Base-by-base conservation (phyloP, 2,888 invertebrate genomes). In the Temnothorax ravouxi region DNA sequence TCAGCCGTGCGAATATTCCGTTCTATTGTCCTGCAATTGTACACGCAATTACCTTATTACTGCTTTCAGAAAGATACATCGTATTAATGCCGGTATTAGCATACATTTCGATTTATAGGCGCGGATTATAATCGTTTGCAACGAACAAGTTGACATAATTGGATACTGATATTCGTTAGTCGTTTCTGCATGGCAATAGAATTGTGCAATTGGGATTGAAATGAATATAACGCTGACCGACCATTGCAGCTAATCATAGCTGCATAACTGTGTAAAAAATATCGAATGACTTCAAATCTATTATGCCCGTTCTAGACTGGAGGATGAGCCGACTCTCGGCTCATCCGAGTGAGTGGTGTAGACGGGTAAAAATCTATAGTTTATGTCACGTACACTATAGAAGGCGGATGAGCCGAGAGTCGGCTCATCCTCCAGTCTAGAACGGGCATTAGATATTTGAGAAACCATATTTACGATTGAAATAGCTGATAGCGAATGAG, bases 371-470 rank as follows among this genome's bases (percentile, higher is more conserved):
- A n/a, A n/a, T n/a, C n/a, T n/a, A n/a, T n/a, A n/a, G n/a, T n/a
- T n/a, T n/a, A n/a, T n/a, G n/a, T n/a, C n/a, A n/a, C n/a, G n/a
- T n/a, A n/a, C n/a, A n/a, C n/a, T n/a, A n/a, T n/a, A n/a, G n/a
- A n/a, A n/a, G n/a, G n/a, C n/a, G n/a, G n/a, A n/a, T n/a, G n/a
- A n/a, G n/a, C n/a, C n/a, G n/a, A n/a, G n/a, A n/a, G n/a, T n/a
- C n/a, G n/a, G n/a, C n/a, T n/a, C n/a, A n/a, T n/a, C n/a, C n/a
- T n/a, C n/a, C n/a, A n/a, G n/a, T n/a, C n/a, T n/a, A n/a, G n/a
- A n/a, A n/a, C n/a, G n/a, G n/a, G n/a, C n/a, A n/a, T n/a, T n/a
- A 25, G 56, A 72, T 41, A 56, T 25, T 56, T 67, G 66, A 67
- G 29, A 18, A 47, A 47, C 18, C 29, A 15, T 67, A 38, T 72